These are phyloP conservation scores for Lithosia quadra DNA, from an alignment of 2,888 invertebrate genomes.

Conservation along the genomic window DNA sequence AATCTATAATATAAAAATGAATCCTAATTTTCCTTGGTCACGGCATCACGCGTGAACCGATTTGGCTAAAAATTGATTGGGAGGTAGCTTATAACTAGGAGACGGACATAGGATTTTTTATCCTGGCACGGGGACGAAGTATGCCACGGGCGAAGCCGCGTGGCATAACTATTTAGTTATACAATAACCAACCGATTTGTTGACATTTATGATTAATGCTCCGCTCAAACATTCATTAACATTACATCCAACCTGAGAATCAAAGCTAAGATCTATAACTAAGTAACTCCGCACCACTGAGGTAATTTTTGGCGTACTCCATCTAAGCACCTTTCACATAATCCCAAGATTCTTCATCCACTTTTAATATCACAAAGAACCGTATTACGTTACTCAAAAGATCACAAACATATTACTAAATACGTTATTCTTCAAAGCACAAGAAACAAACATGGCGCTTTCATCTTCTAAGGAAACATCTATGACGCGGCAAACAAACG, in stretches of 20 bases:
- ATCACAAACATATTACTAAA: constrained; percentile 31
- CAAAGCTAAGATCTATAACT: background rate
- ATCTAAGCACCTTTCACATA: background rate
- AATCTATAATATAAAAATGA: no score
- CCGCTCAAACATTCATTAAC: background rate
- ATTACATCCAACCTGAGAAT: background rate
- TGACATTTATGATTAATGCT: no score
- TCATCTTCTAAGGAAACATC: constrained; percentile 42
- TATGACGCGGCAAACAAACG: constrained; percentile 45
- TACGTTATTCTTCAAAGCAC: constrained; percentile 24
- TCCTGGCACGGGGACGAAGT: no score
- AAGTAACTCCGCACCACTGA: no score
- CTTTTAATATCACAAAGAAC: constrained; percentile 15
- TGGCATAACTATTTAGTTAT: no score
- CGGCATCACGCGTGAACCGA: no score
- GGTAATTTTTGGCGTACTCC: background rate
- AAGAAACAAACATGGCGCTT: constrained; percentile 29
- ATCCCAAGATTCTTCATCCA: background rate
- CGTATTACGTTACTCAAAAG: constrained; percentile 19
- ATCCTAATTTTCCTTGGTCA: no score
- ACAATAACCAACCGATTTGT: no score
- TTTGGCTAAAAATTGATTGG: no score
- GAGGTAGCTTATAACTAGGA: no score
- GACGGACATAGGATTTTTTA: no score
- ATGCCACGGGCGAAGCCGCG: no score